Base-by-base conservation (phyloP, 2,113 vertebrate genomes). In the Addax nasomaculatus region DNA sequence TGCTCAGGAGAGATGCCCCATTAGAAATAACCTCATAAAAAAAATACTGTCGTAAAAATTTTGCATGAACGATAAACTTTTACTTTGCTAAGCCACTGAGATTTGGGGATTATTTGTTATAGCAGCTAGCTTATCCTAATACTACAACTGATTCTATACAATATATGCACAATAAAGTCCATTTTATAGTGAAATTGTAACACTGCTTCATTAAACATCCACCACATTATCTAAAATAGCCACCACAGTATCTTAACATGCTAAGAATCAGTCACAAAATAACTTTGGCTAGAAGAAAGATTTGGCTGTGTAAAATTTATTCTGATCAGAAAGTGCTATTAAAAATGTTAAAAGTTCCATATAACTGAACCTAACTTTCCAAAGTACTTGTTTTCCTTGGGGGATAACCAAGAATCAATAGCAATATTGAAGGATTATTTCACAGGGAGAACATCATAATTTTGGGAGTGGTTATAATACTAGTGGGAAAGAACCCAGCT, bases 311-410 rank as follows among this genome's bases (percentile, higher is more conserved):
- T 91, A 12, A 93, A 84, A 85, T 79, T 23, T 30, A 51, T 86
- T 93, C 79, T 93, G 39, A 95, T 67, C 33, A 89, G 43, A 70
- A 97, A 70, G 83, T 89, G 6, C 33, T 92, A n/a, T 86, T 78
- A 83, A 79, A 86, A 85, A 86, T 67, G 29, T 64, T 70, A 90
- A 94, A 43, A 16, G 93, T 94, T 85, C 27, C 67, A 11, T n/a
- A 17, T 45, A 62, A 67, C 14, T 93, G 33, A 90, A 23, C 10
- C 70, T 47, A 86, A 53, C 76, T 80, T 95, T 92, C 47, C 29
- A 96, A 55, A 83, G 57, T 80, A 43, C 13, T 92, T 36, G 17
- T 51, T 79, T 85, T 39, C 29, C 81, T 62, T 94, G 58, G 51
- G 23, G 57, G 15, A 90, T 57, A 62, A 70, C 36, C 9, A 92